These are phyloP conservation scores for Lepilemur ruficaudatus DNA, from an alignment of 2,797 vertebrate species.

Conservation along the genomic window DNA sequence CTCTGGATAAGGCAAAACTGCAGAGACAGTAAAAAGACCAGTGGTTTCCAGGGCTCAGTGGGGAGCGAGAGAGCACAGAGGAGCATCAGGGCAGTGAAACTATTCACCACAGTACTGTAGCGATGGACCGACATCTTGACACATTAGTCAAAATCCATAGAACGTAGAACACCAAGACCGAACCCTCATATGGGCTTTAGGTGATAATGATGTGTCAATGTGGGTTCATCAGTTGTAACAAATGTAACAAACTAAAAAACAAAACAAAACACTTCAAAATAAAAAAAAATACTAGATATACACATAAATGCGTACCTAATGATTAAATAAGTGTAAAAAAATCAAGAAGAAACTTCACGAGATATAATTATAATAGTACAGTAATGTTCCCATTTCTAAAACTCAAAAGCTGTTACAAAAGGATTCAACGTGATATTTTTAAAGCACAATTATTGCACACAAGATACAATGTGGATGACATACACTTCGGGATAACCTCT, in stretches of 20 bases:
- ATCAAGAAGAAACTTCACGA: not conserved
- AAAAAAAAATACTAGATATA: not conserved
- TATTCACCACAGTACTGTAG: fast-evolving
- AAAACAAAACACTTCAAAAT: not conserved
- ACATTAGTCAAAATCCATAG: not conserved
- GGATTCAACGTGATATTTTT: not conserved
- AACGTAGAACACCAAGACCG: not conserved
- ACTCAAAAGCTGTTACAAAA: not conserved
- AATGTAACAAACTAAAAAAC: not conserved
- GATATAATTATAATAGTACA: not conserved
- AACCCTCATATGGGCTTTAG: not conserved
- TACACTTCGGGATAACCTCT: no score
- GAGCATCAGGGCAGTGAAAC: no score
- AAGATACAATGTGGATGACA: not conserved
- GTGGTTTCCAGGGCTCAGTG: no score
- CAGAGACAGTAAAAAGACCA: no score
- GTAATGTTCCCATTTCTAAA: not conserved
- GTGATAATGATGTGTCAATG: no score
- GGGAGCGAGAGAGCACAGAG: not conserved
- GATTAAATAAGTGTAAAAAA: not conserved
- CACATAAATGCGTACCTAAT: not conserved
- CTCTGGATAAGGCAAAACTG: not conserved
- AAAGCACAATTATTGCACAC: not conserved
- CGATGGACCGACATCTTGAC: fast-evolving
- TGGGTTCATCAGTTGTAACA: not conserved